Conservation (phyloP, 2,888 invertebrate species). For the Celastrina argiolus region DNA sequence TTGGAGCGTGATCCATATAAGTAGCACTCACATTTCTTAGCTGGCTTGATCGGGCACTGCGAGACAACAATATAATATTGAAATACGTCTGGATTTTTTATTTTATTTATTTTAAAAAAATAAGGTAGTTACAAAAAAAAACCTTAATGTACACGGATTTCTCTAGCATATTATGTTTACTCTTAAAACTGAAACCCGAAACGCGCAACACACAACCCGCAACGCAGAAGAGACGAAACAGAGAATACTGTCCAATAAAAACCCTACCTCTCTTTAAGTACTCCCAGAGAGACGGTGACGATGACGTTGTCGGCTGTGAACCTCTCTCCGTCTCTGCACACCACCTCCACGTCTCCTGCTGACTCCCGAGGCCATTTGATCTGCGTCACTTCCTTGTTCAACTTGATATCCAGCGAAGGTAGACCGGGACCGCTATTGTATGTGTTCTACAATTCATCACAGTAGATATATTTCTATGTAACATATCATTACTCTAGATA, state of each 20-base stretch:
- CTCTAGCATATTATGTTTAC: too few relatives aligned
- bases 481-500: not conserved
- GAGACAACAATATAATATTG: too few relatives aligned
- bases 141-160: too few relatives aligned
- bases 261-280: slow-evolving; percentile 76
- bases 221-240: too few relatives aligned
- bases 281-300: slow-evolving; percentile 83
- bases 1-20: too few relatives aligned
- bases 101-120: too few relatives aligned
- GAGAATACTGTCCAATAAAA: not conserved
- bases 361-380: slow-evolving; percentile 48
- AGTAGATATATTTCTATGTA: not conserved
- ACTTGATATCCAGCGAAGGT: slow-evolving; percentile 44
- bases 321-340: slow-evolving; percentile 67
- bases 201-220: too few relatives aligned
- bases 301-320: slow-evolving; percentile 81
- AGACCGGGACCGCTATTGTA: slow-evolving; percentile 53
- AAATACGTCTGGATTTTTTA: too few relatives aligned
- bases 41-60: too few relatives aligned
- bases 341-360: slow-evolving; percentile 49
- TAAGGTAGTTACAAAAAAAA: too few relatives aligned
- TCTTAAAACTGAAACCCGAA: too few relatives aligned
- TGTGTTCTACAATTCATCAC: slow-evolving; percentile 47
- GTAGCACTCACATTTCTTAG: too few relatives aligned
- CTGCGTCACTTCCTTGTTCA: slow-evolving; percentile 49